phyloP scores from a whole-genome alignment of 2,797 vertebrate genomes.

The Euthynnus affinis region DNA sequence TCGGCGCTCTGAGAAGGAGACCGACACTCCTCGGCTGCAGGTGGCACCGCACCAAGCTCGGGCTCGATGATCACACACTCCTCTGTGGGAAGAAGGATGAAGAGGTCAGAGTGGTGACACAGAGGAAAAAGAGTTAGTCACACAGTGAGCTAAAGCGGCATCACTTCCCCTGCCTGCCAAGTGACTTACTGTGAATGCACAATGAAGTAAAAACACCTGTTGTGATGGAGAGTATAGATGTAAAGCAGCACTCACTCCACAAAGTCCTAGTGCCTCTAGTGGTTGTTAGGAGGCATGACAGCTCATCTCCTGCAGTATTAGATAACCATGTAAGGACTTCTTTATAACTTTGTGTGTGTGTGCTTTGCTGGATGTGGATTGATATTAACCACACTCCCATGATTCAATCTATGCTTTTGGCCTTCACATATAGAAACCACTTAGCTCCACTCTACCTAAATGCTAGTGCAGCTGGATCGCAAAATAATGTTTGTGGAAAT shows the following conservation, averaged over 20 bases:
- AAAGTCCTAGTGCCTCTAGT: neutral
- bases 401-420: neutral
- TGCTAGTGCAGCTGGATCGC: neutral
- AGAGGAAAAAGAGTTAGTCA: conserved; percentile 55
- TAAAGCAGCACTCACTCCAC: conserved; percentile 11
- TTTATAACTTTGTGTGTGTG: neutral
- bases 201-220: conserved; percentile 20
- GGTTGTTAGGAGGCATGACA: neutral
- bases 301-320: neutral
- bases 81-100: conserved; percentile 72
- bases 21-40: conserved; percentile 50
- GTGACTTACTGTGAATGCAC: conserved; percentile 18
- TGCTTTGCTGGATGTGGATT: neutral
- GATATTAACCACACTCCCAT: neutral
- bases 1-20: conserved; percentile 66
- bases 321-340: neutral
- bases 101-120: conserved; percentile 51
- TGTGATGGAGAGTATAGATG: conserved; percentile 23
- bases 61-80: conserved; percentile 84
- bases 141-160: conserved; percentile 36
- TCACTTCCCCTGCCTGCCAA: conserved; percentile 30
- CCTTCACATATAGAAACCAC: neutral
- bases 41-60: conserved; percentile 57
- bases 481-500: neutral
- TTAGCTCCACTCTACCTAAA: neutral